Base-by-base conservation (phyloP, 2,113 vertebrate species). In the Telmatochromis sp. region DNA sequence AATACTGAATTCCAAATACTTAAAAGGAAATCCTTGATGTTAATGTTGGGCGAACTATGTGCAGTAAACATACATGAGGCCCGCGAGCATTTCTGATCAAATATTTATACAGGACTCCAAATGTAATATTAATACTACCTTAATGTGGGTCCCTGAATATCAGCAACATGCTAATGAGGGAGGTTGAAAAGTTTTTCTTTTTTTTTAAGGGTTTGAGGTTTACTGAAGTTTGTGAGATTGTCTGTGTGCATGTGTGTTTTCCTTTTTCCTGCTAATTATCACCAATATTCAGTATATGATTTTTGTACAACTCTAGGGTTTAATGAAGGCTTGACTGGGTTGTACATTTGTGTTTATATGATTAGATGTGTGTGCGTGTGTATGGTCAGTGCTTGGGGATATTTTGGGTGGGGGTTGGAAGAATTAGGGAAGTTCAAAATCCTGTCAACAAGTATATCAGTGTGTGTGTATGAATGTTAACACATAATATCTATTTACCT, bases 71-170 rank as follows among this genome's bases (percentile, higher is more conserved):
- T 88, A 94, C 92, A 94, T 37, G 84, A 89, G 91, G 81, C 92
- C 92, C 88, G 57, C 4, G 79, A 94, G 93, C 89, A 91, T 94
- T 92, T 94, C 91, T 92, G 63, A 95, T 96, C 93, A 95, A 96
- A 96, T 96, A 96, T 96, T 96, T 95, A 96, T 95, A 88, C 91
- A 87, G 90, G 86, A 86, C 89, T 95, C 91, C 92, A 93, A 93
- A 96, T 95, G 93, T 65, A 95, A 95, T 93, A 96, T 96, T 95
- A 95, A 96, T 96, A 91, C 91, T 88, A 94, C 92, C 94, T 95
- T 96, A 93, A 94, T 95, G 92, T 93, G 91, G 91, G 37, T 89
- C 82, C 86, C 89, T 89, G 92, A 88, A 84, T 94, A 94, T 93
- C 89, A 90, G 89, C 94, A 57, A 86, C 91, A 92, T 94, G 75